Conservation (phyloP, 2,113 vertebrate genomes). For the Amblyopsis rosae region DNA sequence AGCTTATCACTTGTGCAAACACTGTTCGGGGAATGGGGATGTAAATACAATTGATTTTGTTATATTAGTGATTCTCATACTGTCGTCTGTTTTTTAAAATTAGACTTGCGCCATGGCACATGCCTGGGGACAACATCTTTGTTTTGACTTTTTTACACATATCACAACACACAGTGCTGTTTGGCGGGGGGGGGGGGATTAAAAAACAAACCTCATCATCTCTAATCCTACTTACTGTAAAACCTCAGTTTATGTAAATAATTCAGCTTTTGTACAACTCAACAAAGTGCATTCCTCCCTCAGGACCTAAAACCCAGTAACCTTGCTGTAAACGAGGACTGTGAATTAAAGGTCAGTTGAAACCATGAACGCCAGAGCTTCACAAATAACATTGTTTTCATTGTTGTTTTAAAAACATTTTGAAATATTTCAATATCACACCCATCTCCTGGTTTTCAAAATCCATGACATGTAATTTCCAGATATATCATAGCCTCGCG, state of each 20-base stretch:
- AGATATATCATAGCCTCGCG: too few species aligned
- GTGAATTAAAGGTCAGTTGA: slow-evolving; percentile 90
- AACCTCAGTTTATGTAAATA: neutral
- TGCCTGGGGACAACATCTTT: too few species aligned
- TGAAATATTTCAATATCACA: too few species aligned
- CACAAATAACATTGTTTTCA: neutral
- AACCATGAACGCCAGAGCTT: neutral
- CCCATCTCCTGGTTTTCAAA: too few species aligned
- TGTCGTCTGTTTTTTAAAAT: too few species aligned
- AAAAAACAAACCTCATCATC: neutral
- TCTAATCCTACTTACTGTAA: neutral
- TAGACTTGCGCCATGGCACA: too few species aligned
- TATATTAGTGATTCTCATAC: neutral
- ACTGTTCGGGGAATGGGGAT: slow-evolving; percentile 1
- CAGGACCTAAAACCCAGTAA: slow-evolving; percentile 98
- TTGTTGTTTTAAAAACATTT: neutral
- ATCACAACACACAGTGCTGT: too few species aligned
- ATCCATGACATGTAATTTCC: too few species aligned
- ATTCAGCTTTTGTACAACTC: neutral
- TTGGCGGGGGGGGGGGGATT: neutral
- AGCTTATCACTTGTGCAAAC: slow-evolving; percentile 30
- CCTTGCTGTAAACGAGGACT: slow-evolving; percentile 97
- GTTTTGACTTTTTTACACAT: too few species aligned
- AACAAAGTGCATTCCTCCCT: slow-evolving; percentile 21
- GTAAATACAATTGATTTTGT: slow-evolving; percentile 27